These are phyloP conservation scores for Ectemnius continuus DNA, from an alignment of 2,888 invertebrate species.

Conservation along the genomic window DNA sequence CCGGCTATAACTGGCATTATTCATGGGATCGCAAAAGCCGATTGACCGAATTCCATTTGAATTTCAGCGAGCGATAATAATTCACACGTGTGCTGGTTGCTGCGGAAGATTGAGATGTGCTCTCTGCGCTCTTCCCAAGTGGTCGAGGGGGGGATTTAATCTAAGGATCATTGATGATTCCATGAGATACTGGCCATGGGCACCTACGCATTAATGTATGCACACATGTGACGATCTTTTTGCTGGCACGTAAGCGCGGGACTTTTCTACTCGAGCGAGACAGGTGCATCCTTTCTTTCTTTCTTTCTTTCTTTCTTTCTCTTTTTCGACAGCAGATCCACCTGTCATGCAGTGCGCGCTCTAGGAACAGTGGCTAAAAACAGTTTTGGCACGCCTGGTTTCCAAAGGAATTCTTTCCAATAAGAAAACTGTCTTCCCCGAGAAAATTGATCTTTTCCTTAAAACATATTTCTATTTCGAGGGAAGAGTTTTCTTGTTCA, in stretches of 20 bases:
- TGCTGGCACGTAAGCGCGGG: conserved; percentile 2
- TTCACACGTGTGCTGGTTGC: too few species aligned
- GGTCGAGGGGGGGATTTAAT: conserved; percentile 41
- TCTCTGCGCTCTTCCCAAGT: conserved; percentile 44
- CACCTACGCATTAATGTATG: conserved; percentile 45
- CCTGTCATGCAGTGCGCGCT: too few species aligned
- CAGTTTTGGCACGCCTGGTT: too few species aligned
- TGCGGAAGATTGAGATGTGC: too few species aligned
- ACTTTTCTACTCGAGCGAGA: not conserved
- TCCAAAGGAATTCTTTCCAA: too few species aligned
- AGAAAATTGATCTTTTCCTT: too few species aligned
- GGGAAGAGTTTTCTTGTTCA: too few species aligned
- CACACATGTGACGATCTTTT: conserved; percentile 13
- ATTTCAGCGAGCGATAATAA: conserved; percentile 26
- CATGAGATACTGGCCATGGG: conserved; percentile 49
- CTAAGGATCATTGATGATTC: conserved; percentile 52
- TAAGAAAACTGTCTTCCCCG: too few species aligned
- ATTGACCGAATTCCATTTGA: conserved; percentile 30
- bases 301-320: too few species aligned
- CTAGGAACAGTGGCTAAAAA: too few species aligned
- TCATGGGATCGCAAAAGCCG: conserved; percentile 35
- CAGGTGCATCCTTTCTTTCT: not conserved
- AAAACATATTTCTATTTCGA: too few species aligned
- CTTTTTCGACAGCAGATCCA: too few species aligned
- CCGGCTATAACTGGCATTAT: conserved; percentile 30